A percentile compares a stretch with the other conserved stretches of the same genome.
These are phyloP conservation scores for Ptilorrhoa leucosticta DNA, from an alignment of 2,113 vertebrate genomes.

Conservation along the genomic window DNA sequence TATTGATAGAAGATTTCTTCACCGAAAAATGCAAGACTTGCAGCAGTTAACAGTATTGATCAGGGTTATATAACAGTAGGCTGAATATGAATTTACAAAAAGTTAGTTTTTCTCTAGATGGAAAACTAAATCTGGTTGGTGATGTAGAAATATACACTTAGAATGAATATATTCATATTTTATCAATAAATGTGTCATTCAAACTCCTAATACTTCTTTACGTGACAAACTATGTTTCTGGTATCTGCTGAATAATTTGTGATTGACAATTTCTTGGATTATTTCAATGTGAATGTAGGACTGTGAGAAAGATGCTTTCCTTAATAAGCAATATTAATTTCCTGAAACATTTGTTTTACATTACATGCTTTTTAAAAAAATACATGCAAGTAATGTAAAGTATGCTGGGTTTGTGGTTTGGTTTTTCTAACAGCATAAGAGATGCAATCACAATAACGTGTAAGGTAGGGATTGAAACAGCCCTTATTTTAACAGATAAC, in stretches of 20 bases:
- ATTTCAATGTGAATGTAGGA: constrained; percentile 62
- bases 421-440: fast-evolving
- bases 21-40: neutral
- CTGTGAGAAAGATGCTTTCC: constrained; percentile 25
- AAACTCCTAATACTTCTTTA: constrained; percentile 15
- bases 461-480: neutral
- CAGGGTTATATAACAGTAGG: neutral
- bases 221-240: constrained; percentile 51
- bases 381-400: neutral
- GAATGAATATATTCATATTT: neutral
- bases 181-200: neutral
- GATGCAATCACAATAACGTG: neutral
- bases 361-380: neutral
- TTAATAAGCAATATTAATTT: constrained; percentile 3
- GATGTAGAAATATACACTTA: neutral
- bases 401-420: neutral
- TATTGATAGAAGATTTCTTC: neutral
- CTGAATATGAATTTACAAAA: neutral
- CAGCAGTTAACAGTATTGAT: neutral
- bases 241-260: constrained; percentile 61
- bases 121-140: neutral
- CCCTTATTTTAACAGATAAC: neutral
- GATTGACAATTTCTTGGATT: constrained; percentile 60
- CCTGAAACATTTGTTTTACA: neutral
- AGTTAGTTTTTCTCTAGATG: neutral